Base-by-base conservation (phyloP, 2,797 vertebrate genomes). In the Diplodus puntazzo region DNA sequence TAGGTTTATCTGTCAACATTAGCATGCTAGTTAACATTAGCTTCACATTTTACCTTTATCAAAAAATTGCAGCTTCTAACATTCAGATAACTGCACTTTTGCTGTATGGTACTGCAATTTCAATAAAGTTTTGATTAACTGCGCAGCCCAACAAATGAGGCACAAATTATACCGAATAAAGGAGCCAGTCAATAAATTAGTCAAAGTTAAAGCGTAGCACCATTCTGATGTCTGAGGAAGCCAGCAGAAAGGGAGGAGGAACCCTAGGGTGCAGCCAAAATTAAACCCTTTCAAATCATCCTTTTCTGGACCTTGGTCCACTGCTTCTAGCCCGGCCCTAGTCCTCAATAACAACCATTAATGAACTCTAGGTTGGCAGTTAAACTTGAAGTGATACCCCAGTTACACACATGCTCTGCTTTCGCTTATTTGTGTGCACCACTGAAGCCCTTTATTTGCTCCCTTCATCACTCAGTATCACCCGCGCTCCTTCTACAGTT, bases 311-410 rank as follows among this genome's bases (percentile, higher is more conserved):
- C 77, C 55, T 76, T 74, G 64, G 73, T 84, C 70, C 52, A 23
- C 16, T 77, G 79, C 87, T 69, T 85, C 73, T 34, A 83, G 67
- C 23, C 49, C 73, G 63, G 65, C 79, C 75, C 52, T 21, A 39
- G 64, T 72, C 86, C 70, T 89, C 83, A 85, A 69, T 78, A 87
- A 86, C 81, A 88, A 65, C 75, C 34, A 65, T 86, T 90, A 87
- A 91, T 91, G 88, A 93, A 89, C 81, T 89, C 76, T 75, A 67
- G 49, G 60, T 61, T 91, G 91, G 85, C 88, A 86, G 80, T 67
- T 74, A 81, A 77, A 67, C 80, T 80, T 65, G 48, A 85, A 90
- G 80, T 84, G 84, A 91, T 90, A 88, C 78, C 82, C 84, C 76
- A 84, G 77, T 82, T 85, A 76, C 78, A 86, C 75, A 88, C 78